phyloP scores from a whole-genome alignment of 92 coral and sea anemone genomes.

The Metridium senile region DNA sequence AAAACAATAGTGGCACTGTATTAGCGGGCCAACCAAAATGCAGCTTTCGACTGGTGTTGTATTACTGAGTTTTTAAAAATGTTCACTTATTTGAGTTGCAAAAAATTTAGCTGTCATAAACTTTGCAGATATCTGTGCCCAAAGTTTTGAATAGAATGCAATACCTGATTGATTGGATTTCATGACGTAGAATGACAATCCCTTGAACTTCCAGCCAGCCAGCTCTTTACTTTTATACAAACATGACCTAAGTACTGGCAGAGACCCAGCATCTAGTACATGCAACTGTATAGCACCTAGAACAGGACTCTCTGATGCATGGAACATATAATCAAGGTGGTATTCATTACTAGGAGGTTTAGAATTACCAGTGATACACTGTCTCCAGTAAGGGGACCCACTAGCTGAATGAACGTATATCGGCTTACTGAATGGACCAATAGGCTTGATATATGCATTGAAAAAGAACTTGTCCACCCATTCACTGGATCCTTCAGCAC shows the following conservation, averaged over 20 bases:
- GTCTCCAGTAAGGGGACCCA: slow-evolving; percentile 99
- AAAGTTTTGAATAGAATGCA: no score
- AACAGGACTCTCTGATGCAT: slow-evolving; percentile 62
- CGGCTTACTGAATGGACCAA: slow-evolving; percentile 74
- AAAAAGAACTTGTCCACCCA: slow-evolving; percentile 85
- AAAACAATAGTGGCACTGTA: no score
- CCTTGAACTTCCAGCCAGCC: slow-evolving; percentile 95
- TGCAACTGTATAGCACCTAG: slow-evolving; percentile 74
- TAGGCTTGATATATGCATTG: slow-evolving; percentile 71
- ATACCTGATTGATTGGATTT: slow-evolving; percentile 46
- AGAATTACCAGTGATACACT: slow-evolving; percentile 68
- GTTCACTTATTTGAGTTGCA: no score
- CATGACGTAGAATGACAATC: slow-evolving; percentile 80
- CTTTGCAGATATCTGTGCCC: no score
- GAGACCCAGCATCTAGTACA: slow-evolving; percentile 84
- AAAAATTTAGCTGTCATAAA: no score
- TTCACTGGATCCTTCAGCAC: slow-evolving; percentile 82
- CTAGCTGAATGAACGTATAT: slow-evolving; percentile 91
- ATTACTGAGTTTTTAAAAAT: no score
- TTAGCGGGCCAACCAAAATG: no score
- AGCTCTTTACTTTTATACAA: slow-evolving; percentile 63
- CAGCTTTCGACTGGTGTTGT: no score
- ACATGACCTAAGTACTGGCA: slow-evolving; percentile 91
- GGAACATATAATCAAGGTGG: slow-evolving; percentile 91
- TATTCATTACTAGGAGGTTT: slow-evolving; percentile 92